A percentile compares a stretch with the other conserved stretches of the same genome.
Evolutionary conservation across 2,888 invertebrate genomes (phyloP).

Genomic region (Sinohyriopsis cumingii): DNA sequence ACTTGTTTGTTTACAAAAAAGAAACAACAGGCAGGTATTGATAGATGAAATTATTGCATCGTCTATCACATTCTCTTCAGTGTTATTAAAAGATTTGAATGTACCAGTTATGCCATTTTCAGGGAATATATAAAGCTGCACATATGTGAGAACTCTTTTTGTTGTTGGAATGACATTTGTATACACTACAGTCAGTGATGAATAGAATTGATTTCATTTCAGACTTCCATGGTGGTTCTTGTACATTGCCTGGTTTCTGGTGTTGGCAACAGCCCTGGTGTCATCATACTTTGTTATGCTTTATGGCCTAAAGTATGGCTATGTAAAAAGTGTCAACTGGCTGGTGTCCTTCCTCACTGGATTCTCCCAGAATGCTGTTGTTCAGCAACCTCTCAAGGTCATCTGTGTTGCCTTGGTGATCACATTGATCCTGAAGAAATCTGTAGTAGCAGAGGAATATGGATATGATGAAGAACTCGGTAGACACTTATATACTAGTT

Average conservation of each 20-base stretch:
- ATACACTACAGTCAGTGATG: too few species aligned
- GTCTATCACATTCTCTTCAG: too few species aligned
- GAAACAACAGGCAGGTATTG: too few species aligned
- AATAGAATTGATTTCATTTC: constrained; percentile 8
- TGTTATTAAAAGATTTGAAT: too few species aligned
- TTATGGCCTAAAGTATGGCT: constrained; percentile 64
- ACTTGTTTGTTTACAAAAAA: too few species aligned
- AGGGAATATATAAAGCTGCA: too few species aligned
- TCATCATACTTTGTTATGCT: constrained; percentile 62
- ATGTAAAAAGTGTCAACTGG: constrained; percentile 59
- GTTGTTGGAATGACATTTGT: too few species aligned
- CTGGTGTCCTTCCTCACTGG: constrained; percentile 59
- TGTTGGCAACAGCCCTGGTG: constrained; percentile 37
- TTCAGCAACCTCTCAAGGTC: constrained; percentile 57
- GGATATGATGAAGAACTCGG: constrained; percentile 30
- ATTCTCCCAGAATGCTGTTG: constrained; percentile 53
- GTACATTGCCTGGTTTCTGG: constrained; percentile 56
- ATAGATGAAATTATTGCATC: too few species aligned
- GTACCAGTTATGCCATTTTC: too few species aligned
- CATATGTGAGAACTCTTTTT: too few species aligned
- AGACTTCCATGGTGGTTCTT: constrained; percentile 66
- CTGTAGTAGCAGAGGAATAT: constrained; percentile 38
- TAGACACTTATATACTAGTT: neutral
- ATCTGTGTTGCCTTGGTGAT: constrained; percentile 41
- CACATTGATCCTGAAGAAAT: constrained; percentile 47